A percentile compares a stretch with the other conserved stretches of the same genome.
Conservation (phyloP, 2,113 vertebrate genomes). For the Pollimyrus isidori region DNA sequence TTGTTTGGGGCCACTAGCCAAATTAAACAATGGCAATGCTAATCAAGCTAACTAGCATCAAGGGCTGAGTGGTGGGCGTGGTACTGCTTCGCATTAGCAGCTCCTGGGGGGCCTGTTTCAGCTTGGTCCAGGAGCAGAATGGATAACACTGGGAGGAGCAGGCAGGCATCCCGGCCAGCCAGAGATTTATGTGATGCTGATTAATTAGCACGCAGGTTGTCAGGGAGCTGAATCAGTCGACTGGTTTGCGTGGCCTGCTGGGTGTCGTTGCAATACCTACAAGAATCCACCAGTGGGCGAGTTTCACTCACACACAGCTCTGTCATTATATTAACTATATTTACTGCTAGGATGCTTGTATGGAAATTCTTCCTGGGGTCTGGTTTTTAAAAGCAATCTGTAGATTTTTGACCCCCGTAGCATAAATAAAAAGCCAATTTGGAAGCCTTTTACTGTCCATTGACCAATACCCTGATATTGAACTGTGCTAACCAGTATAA, state of each 20-base stretch:
- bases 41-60: not conserved
- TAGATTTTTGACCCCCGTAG: not conserved
- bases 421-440: not conserved
- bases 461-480: not conserved
- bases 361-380: not conserved
- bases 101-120: not conserved
- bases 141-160: not conserved
- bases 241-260: not conserved
- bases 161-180: not conserved
- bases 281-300: slow-evolving; percentile 10
- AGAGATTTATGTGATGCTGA: not conserved
- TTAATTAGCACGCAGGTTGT: not conserved
- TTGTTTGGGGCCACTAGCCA: not conserved
- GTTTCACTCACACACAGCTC: not conserved
- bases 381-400: not conserved
- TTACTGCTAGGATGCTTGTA: not conserved
- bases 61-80: not conserved
- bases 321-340: not conserved
- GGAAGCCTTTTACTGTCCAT: too few relatives aligned
- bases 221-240: not conserved
- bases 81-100: not conserved
- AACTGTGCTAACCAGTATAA: not conserved
- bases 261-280: not conserved
- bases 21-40: not conserved
- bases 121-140: not conserved